These are phyloP conservation scores for Eclectus roratus DNA, from an alignment of 2,113 vertebrate genomes.

Conservation along the genomic window DNA sequence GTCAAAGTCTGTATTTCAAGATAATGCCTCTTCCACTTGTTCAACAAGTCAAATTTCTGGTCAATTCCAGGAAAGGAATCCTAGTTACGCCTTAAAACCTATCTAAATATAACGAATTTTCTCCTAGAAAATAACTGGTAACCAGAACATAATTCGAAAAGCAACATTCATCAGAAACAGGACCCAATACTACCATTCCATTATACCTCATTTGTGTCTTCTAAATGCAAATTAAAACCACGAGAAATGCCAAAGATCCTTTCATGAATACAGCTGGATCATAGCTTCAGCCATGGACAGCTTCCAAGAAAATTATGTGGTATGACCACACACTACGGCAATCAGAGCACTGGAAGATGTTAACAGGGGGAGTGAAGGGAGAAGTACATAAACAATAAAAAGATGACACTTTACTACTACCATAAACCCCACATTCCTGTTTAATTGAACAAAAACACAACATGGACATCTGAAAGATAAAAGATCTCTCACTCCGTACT, in stretches of 20 bases:
- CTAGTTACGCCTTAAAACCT: neutral
- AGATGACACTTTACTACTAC: neutral
- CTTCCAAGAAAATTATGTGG: neutral
- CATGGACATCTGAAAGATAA: neutral
- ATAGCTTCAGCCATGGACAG: neutral
- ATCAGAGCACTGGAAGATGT: neutral
- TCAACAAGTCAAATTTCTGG: neutral
- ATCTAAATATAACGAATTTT: neutral
- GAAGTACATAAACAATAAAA: neutral
- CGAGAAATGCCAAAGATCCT: neutral
- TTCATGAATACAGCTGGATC: neutral
- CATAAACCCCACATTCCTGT: neutral
- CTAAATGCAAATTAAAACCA: neutral
- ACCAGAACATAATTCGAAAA: neutral
- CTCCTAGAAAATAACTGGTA: neutral
- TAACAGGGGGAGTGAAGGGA: neutral
- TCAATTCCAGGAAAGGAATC: neutral
- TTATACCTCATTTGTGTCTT: neutral
- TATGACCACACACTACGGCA: neutral
- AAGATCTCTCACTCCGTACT: neutral
- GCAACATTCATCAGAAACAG: neutral
- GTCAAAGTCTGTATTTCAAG: rapidly evolving
- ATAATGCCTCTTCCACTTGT: neutral
- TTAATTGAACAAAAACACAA: neutral
- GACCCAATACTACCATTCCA: neutral